phyloP scores from a whole-genome alignment of 2,888 invertebrate genomes.

The Erebia palarica region DNA sequence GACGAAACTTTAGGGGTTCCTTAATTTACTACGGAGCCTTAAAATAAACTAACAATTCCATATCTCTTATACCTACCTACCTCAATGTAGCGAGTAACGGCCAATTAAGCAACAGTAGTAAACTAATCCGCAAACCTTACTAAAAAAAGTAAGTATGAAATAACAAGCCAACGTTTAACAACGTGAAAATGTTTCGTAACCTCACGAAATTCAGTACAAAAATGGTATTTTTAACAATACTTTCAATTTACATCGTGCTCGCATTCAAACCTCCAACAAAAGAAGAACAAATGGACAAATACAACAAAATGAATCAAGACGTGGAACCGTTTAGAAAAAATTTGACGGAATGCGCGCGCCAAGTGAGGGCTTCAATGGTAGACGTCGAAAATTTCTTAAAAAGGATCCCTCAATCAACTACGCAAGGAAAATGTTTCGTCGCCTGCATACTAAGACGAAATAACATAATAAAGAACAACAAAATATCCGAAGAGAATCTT shows the following conservation, averaged over 20 bases:
- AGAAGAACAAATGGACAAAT: conserved; percentile 62
- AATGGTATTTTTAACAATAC: conserved; percentile 31
- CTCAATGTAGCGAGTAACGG: conserved; percentile 55
- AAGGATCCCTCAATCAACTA: conserved; percentile 62
- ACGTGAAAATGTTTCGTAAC: conserved; percentile 21
- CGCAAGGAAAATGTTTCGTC: conserved; percentile 73
- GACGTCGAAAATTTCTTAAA: conserved; percentile 72
- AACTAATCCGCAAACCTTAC: neutral
- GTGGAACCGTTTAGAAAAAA: conserved; percentile 73
- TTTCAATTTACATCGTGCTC: conserved; percentile 40
- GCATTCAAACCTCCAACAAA: conserved; percentile 65
- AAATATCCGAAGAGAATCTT: conserved; percentile 57
- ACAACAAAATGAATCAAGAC: conserved; percentile 59
- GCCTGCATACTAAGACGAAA: conserved; percentile 73
- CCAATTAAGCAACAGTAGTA: conserved; percentile 51
- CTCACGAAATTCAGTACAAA: conserved; percentile 26
- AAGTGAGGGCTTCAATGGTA: conserved; percentile 65
- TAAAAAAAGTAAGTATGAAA: conserved; percentile 8
- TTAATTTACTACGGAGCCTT: too few species aligned
- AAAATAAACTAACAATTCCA: too few species aligned
- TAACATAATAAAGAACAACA: conserved; percentile 65
- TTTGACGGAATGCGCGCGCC: conserved; percentile 67
- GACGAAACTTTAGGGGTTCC: too few species aligned
- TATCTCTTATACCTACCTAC: neutral
- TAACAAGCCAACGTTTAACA: neutral